Percentiles rank a stretch among this genome's conserved stretches.
Conservation (phyloP, 2,888 invertebrate species). For the Pristionchus mayeri region DNA sequence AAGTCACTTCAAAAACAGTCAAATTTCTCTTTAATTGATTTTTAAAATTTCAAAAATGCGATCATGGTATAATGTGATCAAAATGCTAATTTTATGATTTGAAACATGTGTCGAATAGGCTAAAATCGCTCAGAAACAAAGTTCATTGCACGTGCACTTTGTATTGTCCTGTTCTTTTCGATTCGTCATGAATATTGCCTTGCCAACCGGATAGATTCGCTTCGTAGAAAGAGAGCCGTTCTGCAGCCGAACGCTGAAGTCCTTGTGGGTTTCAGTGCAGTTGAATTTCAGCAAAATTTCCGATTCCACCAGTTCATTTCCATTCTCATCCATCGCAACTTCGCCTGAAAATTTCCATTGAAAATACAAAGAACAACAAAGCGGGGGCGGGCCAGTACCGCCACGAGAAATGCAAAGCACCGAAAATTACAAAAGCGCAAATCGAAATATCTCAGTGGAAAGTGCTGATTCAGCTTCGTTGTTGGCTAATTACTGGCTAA, state of each 20-base stretch:
- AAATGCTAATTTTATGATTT: no score
- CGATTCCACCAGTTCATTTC: background rate
- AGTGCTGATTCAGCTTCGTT: no score
- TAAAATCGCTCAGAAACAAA: background rate
- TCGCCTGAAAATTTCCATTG: conserved; percentile 3
- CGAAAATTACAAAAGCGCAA: no score
- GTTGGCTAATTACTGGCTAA: no score
- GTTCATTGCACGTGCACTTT: background rate
- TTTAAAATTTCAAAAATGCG: no score
- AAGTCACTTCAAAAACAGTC: no score
- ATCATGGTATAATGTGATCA: no score
- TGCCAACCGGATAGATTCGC: background rate
- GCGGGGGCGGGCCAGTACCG: background rate
- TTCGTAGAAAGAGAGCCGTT: background rate
- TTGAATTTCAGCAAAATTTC: background rate
- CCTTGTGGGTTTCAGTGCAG: background rate
- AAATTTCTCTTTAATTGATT: no score
- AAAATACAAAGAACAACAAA: background rate
- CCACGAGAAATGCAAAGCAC: no score
- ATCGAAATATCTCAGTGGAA: no score
- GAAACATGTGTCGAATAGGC: no score
- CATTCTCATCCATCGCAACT: background rate
- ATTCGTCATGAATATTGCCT: background rate
- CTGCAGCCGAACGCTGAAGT: no score
- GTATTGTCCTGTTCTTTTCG: background rate